Evolutionary conservation across 2,113 vertebrate genomes (phyloP), one percentile per base, ranked within the genome.

Genomic region (Myxocyprinus asiaticus): DNA sequence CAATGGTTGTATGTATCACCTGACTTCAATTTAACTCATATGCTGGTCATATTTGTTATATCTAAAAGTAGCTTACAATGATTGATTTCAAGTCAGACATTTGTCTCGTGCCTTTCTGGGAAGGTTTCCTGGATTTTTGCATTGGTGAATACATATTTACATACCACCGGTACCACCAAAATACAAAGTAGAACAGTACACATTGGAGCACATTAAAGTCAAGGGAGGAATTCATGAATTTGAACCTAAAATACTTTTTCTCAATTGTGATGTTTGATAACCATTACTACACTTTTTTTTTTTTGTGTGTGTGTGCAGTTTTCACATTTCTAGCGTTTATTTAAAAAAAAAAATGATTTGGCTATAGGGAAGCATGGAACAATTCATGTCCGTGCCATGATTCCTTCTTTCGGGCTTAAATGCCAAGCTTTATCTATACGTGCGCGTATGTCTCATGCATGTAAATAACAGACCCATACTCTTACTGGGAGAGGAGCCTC

Each of bases 381-480:
- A 50, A 9, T 42, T 63, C 4, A 11, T 8, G 9, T 61, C 12
- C 22, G 8, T 11, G 22, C 22, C 22, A 63, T 58, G 59, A 4
- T 51, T 50, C 47, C 47, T 51, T 9, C 47, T 43, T 12, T 64
- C 59, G 64, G 22, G 17, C 47, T 75, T 56, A 11, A 55, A 22
- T 50, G 14, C 22, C 50, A 48, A 71, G 66, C 66, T 68, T 71
- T 71, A 56, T 45, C 71, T 67, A 55, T 63, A 63, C 0, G 48
- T 65, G 10, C 15, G 43, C 10, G 56, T 3, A 33, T 33, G 22
- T 33, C 22, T 33, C 3, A 3, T 33, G 22, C 22, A 33, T 8
- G 0, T 47, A 61, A 66, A 14, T 67, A 67, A 14, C 44, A n/a
- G 61, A 82, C 22, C 3, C 22, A 33, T 33, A 33, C 44, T 73